Evolutionary conservation across 1,140 invertebrate genomes (phyloP).

Genomic region (Zeugodacus cucurbitae): DNA sequence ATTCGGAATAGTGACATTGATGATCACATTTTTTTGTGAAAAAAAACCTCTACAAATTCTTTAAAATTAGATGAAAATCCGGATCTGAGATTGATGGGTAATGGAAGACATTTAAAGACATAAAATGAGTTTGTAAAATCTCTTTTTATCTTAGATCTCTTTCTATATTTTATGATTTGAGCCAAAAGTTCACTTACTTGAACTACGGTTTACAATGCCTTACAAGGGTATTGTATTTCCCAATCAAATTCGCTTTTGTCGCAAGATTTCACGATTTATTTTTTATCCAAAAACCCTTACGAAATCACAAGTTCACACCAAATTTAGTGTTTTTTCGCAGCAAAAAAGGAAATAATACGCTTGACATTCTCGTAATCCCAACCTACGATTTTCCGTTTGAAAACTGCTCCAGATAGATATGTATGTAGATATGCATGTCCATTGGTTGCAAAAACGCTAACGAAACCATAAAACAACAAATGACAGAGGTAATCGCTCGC

Average conservation of each 20-base stretch:
- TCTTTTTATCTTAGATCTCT: too few species aligned
- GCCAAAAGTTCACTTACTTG: too few species aligned
- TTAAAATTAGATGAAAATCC: too few species aligned
- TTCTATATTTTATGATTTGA: too few species aligned
- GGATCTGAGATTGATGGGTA: too few species aligned
- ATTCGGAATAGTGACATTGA: too few species aligned
- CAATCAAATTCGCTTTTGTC: background rate
- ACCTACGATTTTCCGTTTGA: background rate
- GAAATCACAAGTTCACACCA: background rate
- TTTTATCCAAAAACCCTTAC: background rate
- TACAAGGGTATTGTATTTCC: too few species aligned
- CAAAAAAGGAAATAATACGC: background rate
- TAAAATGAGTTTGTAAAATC: too few species aligned
- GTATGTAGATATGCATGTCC: background rate
- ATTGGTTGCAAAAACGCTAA: background rate
- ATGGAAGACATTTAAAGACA: too few species aligned
- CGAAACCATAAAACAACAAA: background rate
- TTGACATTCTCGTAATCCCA: background rate
- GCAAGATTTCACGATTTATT: background rate
- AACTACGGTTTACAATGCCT: too few species aligned
- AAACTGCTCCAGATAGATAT: background rate
- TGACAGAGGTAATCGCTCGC: background rate
- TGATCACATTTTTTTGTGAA: too few species aligned
- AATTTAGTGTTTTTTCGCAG: background rate
- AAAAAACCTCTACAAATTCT: too few species aligned